Evolutionary conservation across 1,140 invertebrate species (phyloP).

Genomic region (Colletes gigas): DNA sequence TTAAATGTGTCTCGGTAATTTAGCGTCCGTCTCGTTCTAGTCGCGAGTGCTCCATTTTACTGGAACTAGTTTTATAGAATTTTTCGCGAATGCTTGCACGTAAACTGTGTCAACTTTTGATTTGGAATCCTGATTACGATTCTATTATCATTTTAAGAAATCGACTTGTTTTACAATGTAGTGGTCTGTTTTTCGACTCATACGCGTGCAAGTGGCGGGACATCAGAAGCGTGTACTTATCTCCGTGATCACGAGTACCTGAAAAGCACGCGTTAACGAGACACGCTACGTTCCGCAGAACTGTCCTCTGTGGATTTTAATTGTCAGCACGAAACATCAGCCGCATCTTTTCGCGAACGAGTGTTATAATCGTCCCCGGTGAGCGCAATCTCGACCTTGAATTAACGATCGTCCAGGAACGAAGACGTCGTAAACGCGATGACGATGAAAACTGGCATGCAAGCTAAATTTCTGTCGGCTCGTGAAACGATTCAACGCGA

Average conservation of each 20-base stretch:
- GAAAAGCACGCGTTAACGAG: conserved; percentile 30
- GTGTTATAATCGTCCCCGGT: neutral
- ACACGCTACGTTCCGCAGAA: neutral
- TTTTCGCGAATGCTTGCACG: too few relatives aligned
- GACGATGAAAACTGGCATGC: neutral
- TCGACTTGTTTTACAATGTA: too few relatives aligned
- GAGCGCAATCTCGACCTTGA: conserved; percentile 15
- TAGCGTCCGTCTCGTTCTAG: too few relatives aligned
- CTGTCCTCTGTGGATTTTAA: conserved; percentile 33
- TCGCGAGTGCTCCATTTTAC: too few relatives aligned
- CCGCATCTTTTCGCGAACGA: neutral
- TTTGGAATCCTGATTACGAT: neutral
- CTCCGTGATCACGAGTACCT: neutral
- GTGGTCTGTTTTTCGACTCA: too few relatives aligned
- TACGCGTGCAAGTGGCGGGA: too few relatives aligned
- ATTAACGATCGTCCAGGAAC: conserved; percentile 6
- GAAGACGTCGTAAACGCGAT: neutral
- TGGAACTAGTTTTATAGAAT: too few relatives aligned
- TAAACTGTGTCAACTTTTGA: too few relatives aligned
- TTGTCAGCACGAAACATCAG: conserved; percentile 14
- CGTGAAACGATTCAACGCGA: neutral
- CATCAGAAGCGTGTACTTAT: too few relatives aligned
- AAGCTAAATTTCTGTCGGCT: neutral
- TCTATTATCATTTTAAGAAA: neutral
- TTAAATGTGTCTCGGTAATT: too few relatives aligned